Percentiles rank a stretch among this genome's conserved stretches.
Conservation (phyloP, 1,140 invertebrate species). For the Mamestra configurata region DNA sequence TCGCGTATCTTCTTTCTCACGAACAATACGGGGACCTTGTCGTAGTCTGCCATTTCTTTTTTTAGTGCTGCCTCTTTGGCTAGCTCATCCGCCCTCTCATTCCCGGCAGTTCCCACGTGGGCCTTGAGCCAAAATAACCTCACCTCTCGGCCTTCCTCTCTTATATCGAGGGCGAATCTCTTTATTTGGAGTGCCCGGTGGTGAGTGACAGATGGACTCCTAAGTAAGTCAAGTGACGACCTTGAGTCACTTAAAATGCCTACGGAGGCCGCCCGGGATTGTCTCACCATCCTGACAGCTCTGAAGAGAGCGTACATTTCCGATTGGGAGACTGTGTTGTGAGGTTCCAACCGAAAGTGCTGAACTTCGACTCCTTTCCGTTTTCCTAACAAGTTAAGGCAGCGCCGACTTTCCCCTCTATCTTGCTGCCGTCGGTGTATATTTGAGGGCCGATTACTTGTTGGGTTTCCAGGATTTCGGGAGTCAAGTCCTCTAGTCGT, state of each 20-base stretch:
- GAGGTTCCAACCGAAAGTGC: constrained; percentile 52
- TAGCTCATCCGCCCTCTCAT: constrained; percentile 62
- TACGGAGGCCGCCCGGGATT: neutral
- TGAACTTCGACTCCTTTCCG: constrained; percentile 47
- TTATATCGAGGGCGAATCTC: constrained; percentile 18
- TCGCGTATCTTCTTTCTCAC: too few relatives aligned
- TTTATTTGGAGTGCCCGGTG: constrained; percentile 33
- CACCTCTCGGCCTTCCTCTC: constrained; percentile 26
- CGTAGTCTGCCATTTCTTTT: too few relatives aligned
- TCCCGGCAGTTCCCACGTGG: constrained; percentile 55
- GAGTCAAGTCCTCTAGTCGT: constrained; percentile 42
- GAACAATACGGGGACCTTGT: too few relatives aligned
- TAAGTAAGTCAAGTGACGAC: constrained; percentile 55
- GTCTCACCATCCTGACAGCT: constrained; percentile 28
- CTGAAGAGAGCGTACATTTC: constrained; percentile 54
- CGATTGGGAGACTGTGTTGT: constrained; percentile 63
- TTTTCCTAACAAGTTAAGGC: constrained; percentile 58
- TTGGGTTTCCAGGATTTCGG: constrained; percentile 9
- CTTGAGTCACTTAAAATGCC: constrained; percentile 59
- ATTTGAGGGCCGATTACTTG: too few relatives aligned
- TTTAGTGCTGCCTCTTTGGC: constrained; percentile 55
- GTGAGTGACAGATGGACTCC: constrained; percentile 29
- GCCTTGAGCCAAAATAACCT: constrained; percentile 58
- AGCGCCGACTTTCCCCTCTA: constrained; percentile 57
- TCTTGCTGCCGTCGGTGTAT: constrained; percentile 62